Conservation (phyloP, 2,113 vertebrate genomes). For the Muscicapa adusta region DNA sequence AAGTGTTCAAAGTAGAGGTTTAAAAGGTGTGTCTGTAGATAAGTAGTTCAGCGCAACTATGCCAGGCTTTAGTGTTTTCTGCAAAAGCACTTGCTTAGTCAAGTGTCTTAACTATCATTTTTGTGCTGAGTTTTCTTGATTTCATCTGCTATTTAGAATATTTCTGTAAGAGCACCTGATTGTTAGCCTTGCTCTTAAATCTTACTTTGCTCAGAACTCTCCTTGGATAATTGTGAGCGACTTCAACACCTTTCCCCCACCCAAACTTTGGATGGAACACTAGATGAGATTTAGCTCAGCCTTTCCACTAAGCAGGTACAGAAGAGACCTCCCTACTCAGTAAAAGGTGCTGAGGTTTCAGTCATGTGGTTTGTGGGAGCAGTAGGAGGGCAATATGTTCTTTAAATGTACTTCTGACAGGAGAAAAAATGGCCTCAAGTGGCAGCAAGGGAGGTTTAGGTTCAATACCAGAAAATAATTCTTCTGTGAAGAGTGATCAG, state of each 20-base stretch:
- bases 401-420: not conserved
- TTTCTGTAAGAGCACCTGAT: not conserved
- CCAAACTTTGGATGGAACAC: not conserved
- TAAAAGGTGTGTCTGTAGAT: not conserved
- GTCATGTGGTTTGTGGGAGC: not conserved
- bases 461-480: not conserved
- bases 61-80: not conserved
- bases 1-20: not conserved
- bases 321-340: not conserved
- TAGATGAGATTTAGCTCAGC: not conserved
- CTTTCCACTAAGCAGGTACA: not conserved
- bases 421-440: not conserved
- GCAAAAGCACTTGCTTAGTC: not conserved
- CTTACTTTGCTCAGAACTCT: not conserved
- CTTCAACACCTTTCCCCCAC: not conserved
- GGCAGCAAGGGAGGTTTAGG: not conserved
- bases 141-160: not conserved
- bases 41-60: not conserved
- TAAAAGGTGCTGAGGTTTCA: not conserved
- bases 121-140: not conserved
- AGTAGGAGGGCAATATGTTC: not conserved
- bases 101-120: not conserved
- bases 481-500: not conserved
- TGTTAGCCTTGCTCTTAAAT: not conserved
- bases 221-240: not conserved